These are phyloP conservation scores for Marisa cornuarietis DNA, from an alignment of 1,140 invertebrate species.

Conservation along the genomic window DNA sequence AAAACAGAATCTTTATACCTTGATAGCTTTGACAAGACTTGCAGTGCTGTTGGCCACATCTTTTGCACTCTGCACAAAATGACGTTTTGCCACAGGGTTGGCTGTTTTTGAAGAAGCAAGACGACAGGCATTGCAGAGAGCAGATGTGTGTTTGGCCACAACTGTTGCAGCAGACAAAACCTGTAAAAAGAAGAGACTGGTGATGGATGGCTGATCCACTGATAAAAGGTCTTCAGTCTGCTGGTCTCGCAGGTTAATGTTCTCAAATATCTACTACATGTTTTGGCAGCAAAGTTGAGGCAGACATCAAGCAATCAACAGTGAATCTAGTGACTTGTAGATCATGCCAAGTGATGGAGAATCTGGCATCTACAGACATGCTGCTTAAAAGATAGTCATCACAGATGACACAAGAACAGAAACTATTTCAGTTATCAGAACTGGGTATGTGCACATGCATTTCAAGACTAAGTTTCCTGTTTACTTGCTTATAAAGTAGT, in stretches of 20 bases:
- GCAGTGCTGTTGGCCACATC: conserved; percentile 97
- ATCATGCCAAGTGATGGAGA: too few relatives aligned
- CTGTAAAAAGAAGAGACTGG: conserved; percentile 56
- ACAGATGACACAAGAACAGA: too few relatives aligned
- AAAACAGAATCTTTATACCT: conserved; percentile 66
- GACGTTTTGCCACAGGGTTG: conserved; percentile 92
- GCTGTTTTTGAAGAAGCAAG: conserved; percentile 89
- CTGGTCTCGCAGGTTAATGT: not conserved
- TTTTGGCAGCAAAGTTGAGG: too few relatives aligned
- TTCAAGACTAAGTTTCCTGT: too few relatives aligned
- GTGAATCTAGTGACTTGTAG: too few relatives aligned
- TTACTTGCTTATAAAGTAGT: too few relatives aligned
- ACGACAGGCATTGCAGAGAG: conserved; percentile 93
- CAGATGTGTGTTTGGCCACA: conserved; percentile 96
- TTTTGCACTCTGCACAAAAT: conserved; percentile 97
- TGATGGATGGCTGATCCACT: not conserved
- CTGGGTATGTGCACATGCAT: too few relatives aligned
- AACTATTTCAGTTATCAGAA: too few relatives aligned
- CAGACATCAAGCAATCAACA: too few relatives aligned
- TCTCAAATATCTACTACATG: too few relatives aligned
- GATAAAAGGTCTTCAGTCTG: not conserved
- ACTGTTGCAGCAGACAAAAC: conserved; percentile 90
- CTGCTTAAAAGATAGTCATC: too few relatives aligned
- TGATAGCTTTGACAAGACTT: conserved; percentile 93
- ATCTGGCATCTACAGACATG: too few relatives aligned